Percentiles rank a stretch among this genome's conserved stretches.
phyloP scores from a whole-genome alignment of 2,797 vertebrate genomes.

The Aotus griseimembra region DNA sequence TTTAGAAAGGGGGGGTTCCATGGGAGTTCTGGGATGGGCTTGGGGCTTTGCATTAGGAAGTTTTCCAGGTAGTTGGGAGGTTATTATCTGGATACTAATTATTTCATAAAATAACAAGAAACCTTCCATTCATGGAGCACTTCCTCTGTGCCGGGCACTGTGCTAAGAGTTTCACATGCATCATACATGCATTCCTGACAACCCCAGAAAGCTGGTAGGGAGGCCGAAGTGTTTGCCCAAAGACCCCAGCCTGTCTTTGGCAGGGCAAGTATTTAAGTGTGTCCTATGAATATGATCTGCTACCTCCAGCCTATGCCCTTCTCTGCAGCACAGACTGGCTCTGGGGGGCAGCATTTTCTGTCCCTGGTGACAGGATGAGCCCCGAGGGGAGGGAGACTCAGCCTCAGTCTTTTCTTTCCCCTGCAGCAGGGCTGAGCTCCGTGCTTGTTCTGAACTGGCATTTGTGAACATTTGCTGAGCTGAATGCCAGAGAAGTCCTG shows the following conservation, averaged over 20 bases:
- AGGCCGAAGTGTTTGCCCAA: background rate
- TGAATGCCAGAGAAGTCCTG: background rate
- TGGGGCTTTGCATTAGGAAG: background rate
- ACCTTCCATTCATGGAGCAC: background rate
- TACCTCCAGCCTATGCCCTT: background rate
- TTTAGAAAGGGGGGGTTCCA: background rate
- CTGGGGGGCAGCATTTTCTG: background rate
- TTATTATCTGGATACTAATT: background rate
- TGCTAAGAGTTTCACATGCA: background rate
- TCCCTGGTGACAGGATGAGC: accelerated
- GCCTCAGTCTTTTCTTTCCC: background rate
- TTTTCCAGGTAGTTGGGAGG: background rate
- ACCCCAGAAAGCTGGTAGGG: background rate
- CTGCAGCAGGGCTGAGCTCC: background rate
- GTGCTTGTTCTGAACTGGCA: background rate
- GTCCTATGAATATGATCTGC: background rate
- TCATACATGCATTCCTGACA: background rate
- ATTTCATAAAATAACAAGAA: background rate
- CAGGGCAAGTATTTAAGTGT: too few relatives aligned
- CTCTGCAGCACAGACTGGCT: background rate
- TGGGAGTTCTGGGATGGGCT: background rate
- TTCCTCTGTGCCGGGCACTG: background rate
- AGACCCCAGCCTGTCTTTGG: accelerated
- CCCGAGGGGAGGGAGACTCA: background rate
- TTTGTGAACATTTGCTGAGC: background rate